Evolutionary conservation across 1,140 invertebrate species (phyloP).

Genomic region (Contarinia nasturtii): DNA sequence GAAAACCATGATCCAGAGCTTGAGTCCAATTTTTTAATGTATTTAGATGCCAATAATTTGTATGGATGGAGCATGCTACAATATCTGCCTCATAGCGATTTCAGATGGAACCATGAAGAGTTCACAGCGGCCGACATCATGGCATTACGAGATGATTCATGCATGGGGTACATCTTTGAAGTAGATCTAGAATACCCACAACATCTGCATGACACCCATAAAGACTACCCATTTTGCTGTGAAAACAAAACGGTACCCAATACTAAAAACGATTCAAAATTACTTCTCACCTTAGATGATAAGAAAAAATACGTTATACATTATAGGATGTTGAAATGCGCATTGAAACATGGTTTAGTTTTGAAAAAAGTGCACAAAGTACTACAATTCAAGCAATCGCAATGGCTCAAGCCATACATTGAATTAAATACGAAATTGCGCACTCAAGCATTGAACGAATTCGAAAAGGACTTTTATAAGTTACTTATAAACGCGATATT

Average conservation of each 20-base stretch:
- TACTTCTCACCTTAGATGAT: conserved; percentile 17
- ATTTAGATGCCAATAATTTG: conserved; percentile 32
- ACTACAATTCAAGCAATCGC: conserved; percentile 28
- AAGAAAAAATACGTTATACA: conserved; percentile 28
- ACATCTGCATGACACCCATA: conserved; percentile 28
- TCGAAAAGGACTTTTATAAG: conserved; percentile 32
- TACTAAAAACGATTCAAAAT: conserved; percentile 12
- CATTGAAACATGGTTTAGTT: conserved; percentile 22
- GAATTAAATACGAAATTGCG: conserved; percentile 23
- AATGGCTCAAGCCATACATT: conserved; percentile 27
- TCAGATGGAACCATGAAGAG: conserved; percentile 23
- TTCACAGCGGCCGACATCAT: conserved; percentile 6
- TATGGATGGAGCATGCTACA: conserved; percentile 30
- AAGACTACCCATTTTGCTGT: conserved; percentile 27
- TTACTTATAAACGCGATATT: conserved; percentile 27
- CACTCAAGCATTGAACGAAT: conserved; percentile 20
- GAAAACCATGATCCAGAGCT: conserved; percentile 18
- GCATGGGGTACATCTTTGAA: conserved; percentile 32
- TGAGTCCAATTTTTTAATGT: conserved; percentile 19
- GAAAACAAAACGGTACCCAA: conserved; percentile 13
- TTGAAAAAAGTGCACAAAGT: conserved; percentile 28
- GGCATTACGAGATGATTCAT: conserved; percentile 17
- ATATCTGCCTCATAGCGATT: conserved; percentile 21
- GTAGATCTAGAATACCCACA: conserved; percentile 19
- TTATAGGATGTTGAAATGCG: conserved; percentile 28